Evolutionary conservation across 2,797 vertebrate species (phyloP).

Genomic region (Smutsia temminckii): DNA sequence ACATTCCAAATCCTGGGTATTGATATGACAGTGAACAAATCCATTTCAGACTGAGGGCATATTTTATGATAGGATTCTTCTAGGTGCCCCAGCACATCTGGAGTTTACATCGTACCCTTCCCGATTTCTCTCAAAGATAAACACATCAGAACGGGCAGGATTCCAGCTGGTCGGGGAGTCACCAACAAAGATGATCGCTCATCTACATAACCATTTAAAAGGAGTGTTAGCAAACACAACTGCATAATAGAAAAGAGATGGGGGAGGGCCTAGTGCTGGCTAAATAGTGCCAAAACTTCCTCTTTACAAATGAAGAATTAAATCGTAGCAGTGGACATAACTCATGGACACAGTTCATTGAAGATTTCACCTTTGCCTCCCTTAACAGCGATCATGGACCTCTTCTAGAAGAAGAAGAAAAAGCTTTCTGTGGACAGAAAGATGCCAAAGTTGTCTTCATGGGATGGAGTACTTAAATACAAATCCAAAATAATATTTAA

Average conservation of each 20-base stretch:
- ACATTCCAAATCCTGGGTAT: neutral
- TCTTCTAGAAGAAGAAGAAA: conserved; percentile 13
- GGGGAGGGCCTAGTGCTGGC: neutral
- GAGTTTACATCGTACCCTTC: neutral
- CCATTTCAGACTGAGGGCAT: neutral
- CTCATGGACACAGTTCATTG: neutral
- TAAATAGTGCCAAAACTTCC: neutral
- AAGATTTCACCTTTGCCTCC: neutral
- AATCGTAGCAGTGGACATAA: neutral
- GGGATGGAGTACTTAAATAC: neutral
- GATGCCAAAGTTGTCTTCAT: neutral
- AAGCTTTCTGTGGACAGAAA: neutral
- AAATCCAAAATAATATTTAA: neutral
- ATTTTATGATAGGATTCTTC: neutral
- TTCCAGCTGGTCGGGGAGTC: neutral
- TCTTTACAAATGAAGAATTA: neutral
- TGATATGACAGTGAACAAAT: neutral
- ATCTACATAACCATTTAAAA: neutral
- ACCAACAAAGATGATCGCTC: neutral
- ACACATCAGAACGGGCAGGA: neutral
- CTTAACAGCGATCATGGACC: neutral
- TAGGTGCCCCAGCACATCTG: neutral
- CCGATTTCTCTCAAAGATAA: neutral
- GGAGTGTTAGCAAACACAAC: neutral
- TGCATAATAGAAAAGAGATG: neutral